Percentiles rank a stretch among this genome's conserved stretches.
Evolutionary conservation across 2,113 vertebrate species (phyloP).

Genomic region (Bettongia penicillata): DNA sequence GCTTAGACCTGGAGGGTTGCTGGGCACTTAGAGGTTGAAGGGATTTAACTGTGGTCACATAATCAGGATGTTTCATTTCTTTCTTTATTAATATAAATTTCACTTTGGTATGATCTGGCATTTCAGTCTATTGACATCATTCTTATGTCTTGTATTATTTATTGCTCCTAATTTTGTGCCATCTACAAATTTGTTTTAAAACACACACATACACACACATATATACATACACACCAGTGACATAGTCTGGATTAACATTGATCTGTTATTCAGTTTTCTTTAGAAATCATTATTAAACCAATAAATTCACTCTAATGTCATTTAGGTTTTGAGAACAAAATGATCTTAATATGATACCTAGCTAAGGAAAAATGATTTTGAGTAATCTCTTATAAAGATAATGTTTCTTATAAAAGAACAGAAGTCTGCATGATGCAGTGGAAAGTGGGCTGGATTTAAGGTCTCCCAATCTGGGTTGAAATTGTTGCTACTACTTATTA

Average conservation of each 20-base stretch:
- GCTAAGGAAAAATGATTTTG: no score
- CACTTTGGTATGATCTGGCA: not conserved
- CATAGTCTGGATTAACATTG: not conserved
- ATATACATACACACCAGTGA: not conserved
- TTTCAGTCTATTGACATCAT: not conserved
- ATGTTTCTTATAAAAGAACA: not conserved
- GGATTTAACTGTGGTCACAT: not conserved
- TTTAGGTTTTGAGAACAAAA: not conserved
- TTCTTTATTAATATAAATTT: not conserved
- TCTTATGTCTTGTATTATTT: not conserved
- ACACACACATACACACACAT: not conserved
- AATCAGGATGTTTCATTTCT: not conserved
- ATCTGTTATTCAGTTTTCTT: not conserved
- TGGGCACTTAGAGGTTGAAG: not conserved
- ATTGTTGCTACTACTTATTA: not conserved
- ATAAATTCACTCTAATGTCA: not conserved
- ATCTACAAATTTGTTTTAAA: not conserved
- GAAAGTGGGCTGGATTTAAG: not conserved
- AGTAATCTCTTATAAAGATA: no score
- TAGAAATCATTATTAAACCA: not conserved
- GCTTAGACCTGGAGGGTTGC: not conserved
- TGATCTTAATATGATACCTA: no score
- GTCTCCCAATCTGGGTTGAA: not conserved
- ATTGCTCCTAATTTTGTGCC: not conserved
- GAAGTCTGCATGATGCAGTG: not conserved